A percentile compares a stretch with the other conserved stretches of the same genome.
Conservation (phyloP, 2,888 invertebrate genomes). For the Campopleginae sp. region DNA sequence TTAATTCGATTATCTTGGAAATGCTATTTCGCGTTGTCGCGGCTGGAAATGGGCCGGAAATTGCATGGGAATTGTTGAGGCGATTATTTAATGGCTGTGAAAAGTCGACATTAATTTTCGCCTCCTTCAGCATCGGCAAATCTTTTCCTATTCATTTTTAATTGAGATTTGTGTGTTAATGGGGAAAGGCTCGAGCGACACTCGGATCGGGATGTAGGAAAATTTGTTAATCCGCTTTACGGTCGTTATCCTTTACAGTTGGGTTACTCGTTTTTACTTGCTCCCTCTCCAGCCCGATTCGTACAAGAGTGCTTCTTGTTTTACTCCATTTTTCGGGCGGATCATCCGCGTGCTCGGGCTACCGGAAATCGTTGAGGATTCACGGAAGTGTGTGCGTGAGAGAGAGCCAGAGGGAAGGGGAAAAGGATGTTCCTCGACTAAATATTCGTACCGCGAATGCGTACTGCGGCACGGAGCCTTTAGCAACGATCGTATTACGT, state of each 20-base stretch:
- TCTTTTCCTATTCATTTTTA: conserved; percentile 11
- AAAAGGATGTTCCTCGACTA: conserved; percentile 49
- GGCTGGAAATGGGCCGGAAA: too few species aligned
- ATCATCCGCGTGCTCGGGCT: conserved; percentile 48
- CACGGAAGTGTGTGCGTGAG: conserved; percentile 15
- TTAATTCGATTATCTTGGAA: too few species aligned
- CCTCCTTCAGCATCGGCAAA: background rate
- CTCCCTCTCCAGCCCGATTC: conserved; percentile 68
- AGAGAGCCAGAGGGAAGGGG: background rate
- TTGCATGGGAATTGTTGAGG: background rate
- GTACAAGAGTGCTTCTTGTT: conserved; percentile 26
- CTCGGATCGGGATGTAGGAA: conserved; percentile 47
- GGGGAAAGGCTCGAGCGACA: background rate
- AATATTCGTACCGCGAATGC: conserved; percentile 65
- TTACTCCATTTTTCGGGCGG: conserved; percentile 52
- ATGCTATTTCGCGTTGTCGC: too few species aligned
- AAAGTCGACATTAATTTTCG: conserved; percentile 10
- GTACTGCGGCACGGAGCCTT: conserved; percentile 55
- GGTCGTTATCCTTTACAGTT: conserved; percentile 57
- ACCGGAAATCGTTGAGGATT: conserved; percentile 43
- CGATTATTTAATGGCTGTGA: background rate
- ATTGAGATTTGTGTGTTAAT: conserved; percentile 53
- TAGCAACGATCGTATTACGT: conserved; percentile 56
- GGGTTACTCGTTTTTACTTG: conserved; percentile 57
- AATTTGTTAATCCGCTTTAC: conserved; percentile 62